phyloP scores from a whole-genome alignment of 2,888 invertebrate species.

The Heliconius charithonia region DNA sequence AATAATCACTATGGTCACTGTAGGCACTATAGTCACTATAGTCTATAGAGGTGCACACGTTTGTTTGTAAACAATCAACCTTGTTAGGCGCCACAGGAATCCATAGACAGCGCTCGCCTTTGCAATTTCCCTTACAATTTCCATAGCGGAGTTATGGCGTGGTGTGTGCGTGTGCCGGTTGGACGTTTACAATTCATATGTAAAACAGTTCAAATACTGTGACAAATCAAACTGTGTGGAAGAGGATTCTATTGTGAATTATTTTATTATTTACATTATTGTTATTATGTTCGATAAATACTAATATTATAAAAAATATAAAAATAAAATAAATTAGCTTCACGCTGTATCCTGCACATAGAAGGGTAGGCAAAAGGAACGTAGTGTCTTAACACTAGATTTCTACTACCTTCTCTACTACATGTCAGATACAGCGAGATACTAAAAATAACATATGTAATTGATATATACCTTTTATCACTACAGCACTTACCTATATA shows the following conservation, averaged over 20 bases:
- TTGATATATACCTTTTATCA: no score
- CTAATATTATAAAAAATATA: no score
- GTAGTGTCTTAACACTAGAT: no score
- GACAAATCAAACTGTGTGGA: neutral
- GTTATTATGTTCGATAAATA: neutral
- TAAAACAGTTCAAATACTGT: conserved; percentile 28
- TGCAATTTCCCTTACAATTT: conserved; percentile 46
- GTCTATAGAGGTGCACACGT: neutral
- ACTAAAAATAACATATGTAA: no score
- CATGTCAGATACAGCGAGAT: no score
- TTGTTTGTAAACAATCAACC: conserved; percentile 62
- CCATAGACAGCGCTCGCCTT: conserved; percentile 41
- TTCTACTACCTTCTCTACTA: no score
- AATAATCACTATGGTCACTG: neutral
- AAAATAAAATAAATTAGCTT: no score
- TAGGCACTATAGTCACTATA: neutral
- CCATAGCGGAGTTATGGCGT: conserved; percentile 37
- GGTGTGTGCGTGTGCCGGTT: conserved; percentile 12
- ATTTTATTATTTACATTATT: neutral
- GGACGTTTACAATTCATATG: conserved; percentile 17
- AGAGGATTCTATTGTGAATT: neutral
- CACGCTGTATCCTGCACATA: no score
- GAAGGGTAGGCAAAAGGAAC: no score
- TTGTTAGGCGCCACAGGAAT: conserved; percentile 55
- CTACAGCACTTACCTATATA: no score